Percentiles rank a stretch among this genome's conserved stretches.
phyloP scores from a whole-genome alignment of 2,888 invertebrate genomes.

The Netelia fuscicornis region DNA sequence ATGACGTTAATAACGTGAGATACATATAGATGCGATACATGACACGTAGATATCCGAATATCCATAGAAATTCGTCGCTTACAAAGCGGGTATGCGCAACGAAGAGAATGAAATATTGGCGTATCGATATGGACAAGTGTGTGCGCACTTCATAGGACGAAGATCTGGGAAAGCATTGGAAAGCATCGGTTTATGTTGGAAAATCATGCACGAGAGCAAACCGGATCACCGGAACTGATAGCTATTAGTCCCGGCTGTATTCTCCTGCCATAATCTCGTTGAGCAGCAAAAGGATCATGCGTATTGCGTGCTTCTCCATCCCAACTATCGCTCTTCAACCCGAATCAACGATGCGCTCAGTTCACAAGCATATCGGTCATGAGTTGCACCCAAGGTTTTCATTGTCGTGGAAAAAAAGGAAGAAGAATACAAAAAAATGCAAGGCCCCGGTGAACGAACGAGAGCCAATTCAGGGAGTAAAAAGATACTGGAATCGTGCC shows the following conservation, averaged over 20 bases:
- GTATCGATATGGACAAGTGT: neutral
- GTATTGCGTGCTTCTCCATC: neutral
- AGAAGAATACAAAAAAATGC: too few species aligned
- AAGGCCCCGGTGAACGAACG: conserved; percentile 36
- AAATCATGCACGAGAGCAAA: conserved; percentile 28
- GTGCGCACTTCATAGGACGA: conserved; percentile 1
- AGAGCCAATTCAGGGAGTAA: conserved; percentile 19
- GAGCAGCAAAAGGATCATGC: conserved; percentile 60
- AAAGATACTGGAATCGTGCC: conserved; percentile 54
- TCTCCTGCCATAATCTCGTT: conserved; percentile 71
- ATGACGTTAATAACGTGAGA: conserved; percentile 10
- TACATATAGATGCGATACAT: conserved; percentile 11
- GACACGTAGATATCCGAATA: conserved; percentile 29
- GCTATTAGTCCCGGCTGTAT: conserved; percentile 73
- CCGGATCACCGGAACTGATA: conserved; percentile 67
- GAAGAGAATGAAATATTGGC: neutral
- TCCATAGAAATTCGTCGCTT: conserved; percentile 13
- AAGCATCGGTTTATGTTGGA: conserved; percentile 5
- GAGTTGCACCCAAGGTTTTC: neutral
- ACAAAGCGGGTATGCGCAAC: conserved; percentile 22
- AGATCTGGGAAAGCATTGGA: conserved; percentile 12
- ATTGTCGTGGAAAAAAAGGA: neutral
- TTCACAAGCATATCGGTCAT: neutral
- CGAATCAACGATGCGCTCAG: neutral
- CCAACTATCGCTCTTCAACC: neutral